Percentiles rank a stretch among this genome's conserved stretches.
Conservation (phyloP, 2,888 invertebrate genomes). For the Galerucella calmariensis region DNA sequence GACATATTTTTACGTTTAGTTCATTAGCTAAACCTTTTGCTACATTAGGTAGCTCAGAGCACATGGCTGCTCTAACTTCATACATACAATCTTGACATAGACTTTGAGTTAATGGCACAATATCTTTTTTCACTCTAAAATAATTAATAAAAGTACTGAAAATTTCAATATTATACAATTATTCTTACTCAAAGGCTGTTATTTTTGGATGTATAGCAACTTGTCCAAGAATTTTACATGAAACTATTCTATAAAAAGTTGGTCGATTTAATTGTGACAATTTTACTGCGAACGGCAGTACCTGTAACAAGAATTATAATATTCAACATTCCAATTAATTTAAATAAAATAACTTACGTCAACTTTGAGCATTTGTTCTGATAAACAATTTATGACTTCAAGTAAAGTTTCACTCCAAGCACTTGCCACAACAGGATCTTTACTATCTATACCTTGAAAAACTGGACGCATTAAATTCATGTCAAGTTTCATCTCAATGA, state of each 20-base stretch:
- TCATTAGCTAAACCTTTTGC: conserved; percentile 71
- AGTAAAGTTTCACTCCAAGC: conserved; percentile 77
- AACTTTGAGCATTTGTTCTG: conserved; percentile 69
- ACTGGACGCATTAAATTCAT: conserved; percentile 68
- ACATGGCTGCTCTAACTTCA: conserved; percentile 78
- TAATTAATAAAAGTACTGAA: neutral
- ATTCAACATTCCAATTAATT: neutral
- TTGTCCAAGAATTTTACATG: conserved; percentile 73
- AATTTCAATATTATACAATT: neutral
- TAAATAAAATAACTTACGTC: conserved; percentile 65
- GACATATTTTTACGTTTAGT: conserved; percentile 69
- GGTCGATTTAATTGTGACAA: conserved; percentile 72
- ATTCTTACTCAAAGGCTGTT: conserved; percentile 70
- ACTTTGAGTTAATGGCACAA: conserved; percentile 75
- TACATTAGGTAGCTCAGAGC: conserved; percentile 72
- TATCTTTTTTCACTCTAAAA: conserved; percentile 71
- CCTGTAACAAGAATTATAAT: conserved; percentile 62
- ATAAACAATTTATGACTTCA: conserved; percentile 72
- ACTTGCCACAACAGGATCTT: conserved; percentile 69
- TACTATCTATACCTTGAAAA: conserved; percentile 59
- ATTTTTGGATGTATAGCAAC: conserved; percentile 68
- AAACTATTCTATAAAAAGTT: conserved; percentile 69
- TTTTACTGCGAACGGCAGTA: conserved; percentile 70
- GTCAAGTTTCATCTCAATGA: conserved; percentile 67
- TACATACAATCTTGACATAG: conserved; percentile 77